Evolutionary conservation across 1,140 invertebrate genomes (phyloP).

Genomic region (Drosophila elegans): DNA sequence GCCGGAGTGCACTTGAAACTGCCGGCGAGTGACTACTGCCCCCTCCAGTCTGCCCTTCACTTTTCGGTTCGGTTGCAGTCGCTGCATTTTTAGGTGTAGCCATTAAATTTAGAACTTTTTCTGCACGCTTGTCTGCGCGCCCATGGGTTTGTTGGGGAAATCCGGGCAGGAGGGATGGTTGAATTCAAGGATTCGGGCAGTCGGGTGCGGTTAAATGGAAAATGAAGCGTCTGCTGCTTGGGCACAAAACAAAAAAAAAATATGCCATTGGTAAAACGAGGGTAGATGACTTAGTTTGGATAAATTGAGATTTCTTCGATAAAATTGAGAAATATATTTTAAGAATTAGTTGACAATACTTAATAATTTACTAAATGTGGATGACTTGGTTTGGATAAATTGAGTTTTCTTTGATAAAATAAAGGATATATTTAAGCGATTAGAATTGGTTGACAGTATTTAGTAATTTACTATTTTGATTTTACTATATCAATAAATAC

Average conservation of each 20-base stretch:
- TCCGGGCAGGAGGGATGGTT: background rate
- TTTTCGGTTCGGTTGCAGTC: constrained; percentile 60
- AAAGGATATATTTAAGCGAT: too few species aligned
- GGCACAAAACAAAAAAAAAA: constrained; percentile 17
- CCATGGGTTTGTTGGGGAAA: constrained; percentile 9
- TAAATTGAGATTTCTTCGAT: background rate
- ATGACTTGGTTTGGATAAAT: too few species aligned
- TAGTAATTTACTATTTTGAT: too few species aligned
- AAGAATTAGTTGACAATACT: too few species aligned
- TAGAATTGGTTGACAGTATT: too few species aligned
- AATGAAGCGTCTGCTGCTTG: constrained; percentile 73
- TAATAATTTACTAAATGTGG: too few species aligned
- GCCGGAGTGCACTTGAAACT: constrained; percentile 74
- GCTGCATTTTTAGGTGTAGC: constrained; percentile 82
- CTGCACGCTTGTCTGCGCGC: constrained; percentile 78
- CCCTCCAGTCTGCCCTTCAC: constrained; percentile 35
- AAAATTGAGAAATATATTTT: background rate
- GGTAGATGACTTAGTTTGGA: background rate
- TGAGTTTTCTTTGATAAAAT: too few species aligned
- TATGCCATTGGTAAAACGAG: constrained; percentile 24
- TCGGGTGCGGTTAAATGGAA: constrained; percentile 76
- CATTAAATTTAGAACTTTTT: constrained; percentile 82
- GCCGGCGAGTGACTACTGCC: constrained; percentile 30
- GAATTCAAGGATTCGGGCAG: constrained; percentile 36
- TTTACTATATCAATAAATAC: too few species aligned